Percentiles rank a stretch among this genome's conserved stretches.
Conservation (phyloP, 2,113 vertebrate genomes). For the Silurus asotus region DNA sequence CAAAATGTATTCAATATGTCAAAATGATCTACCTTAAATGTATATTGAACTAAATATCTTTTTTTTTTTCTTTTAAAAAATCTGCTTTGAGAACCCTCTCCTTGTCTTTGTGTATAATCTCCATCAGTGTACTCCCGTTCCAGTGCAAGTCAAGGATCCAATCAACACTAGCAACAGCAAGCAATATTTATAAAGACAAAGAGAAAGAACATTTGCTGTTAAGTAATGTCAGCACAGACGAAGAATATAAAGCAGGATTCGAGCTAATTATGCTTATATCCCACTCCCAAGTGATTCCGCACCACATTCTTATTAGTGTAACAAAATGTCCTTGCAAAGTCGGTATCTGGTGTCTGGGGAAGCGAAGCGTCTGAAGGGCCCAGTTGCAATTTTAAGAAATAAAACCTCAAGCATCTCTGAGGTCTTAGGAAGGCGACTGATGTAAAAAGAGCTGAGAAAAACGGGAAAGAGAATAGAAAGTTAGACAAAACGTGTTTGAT, state of each 20-base stretch:
- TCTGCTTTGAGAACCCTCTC: background rate
- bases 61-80: background rate
- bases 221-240: conserved; percentile 22
- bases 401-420: conserved; percentile 26
- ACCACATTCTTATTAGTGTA: conserved; percentile 33
- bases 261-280: conserved; percentile 32
- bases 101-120: conserved; percentile 8
- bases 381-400: conserved; percentile 36
- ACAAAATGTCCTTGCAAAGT: conserved; percentile 48
- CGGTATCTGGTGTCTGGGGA: conserved; percentile 17
- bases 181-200: background rate
- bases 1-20: background rate
- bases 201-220: background rate
- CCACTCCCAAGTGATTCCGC: conserved; percentile 22
- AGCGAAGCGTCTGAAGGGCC: conserved; percentile 14
- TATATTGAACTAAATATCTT: background rate
- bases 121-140: background rate
- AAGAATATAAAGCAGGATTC: conserved; percentile 36
- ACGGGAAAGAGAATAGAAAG: conserved; percentile 16
- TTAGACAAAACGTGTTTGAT: conserved; percentile 19
- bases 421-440: conserved; percentile 11
- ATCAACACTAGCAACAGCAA: background rate
- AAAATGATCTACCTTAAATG: background rate
- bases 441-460: conserved; percentile 41
- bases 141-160: background rate